A percentile compares a stretch with the other conserved stretches of the same genome.
phyloP scores from a whole-genome alignment of 1,140 invertebrate genomes.

The Brachionus rotundiformis region DNA sequence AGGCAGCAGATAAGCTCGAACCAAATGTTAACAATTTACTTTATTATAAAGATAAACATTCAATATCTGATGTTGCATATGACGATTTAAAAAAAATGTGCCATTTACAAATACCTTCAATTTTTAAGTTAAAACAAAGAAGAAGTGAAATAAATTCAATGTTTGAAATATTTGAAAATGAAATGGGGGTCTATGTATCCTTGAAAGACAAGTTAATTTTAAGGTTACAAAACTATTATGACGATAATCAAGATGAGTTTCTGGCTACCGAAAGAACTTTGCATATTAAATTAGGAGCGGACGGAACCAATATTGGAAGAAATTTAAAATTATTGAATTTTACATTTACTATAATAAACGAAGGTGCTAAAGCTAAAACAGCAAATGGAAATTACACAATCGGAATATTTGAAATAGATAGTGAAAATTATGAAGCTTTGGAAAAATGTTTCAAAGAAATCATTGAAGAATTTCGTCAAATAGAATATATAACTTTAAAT shows the following conservation, averaged over 20 bases:
- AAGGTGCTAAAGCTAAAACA: constrained; percentile 22
- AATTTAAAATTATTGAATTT: constrained; percentile 46
- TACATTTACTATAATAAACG: constrained; percentile 49
- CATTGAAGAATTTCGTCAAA: not conserved
- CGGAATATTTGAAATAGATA: constrained; percentile 44
- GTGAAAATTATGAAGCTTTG: constrained; percentile 15
- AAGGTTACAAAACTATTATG: not conserved
- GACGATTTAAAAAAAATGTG: constrained; percentile 25
- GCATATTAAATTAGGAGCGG: constrained; percentile 16
- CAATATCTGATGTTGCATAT: constrained; percentile 46
- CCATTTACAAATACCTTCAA: constrained; percentile 23
- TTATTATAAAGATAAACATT: constrained; percentile 43
- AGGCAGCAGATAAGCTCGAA: not conserved
- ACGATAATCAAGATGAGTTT: not conserved
- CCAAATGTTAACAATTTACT: constrained; percentile 48
- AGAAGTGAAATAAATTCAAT: constrained; percentile 23
- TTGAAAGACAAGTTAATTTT: constrained; percentile 22
- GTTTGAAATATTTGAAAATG: constrained; percentile 30
- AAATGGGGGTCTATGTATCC: constrained; percentile 28
- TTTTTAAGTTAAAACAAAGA: constrained; percentile 23
- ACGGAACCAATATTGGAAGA: constrained; percentile 49
- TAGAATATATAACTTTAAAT: not conserved
- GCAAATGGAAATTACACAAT: constrained; percentile 49
- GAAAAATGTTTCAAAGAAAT: constrained; percentile 39
- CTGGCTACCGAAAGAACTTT: not conserved